Conservation (phyloP, 1,140 invertebrate species). For the Drosophila bocki region DNA sequence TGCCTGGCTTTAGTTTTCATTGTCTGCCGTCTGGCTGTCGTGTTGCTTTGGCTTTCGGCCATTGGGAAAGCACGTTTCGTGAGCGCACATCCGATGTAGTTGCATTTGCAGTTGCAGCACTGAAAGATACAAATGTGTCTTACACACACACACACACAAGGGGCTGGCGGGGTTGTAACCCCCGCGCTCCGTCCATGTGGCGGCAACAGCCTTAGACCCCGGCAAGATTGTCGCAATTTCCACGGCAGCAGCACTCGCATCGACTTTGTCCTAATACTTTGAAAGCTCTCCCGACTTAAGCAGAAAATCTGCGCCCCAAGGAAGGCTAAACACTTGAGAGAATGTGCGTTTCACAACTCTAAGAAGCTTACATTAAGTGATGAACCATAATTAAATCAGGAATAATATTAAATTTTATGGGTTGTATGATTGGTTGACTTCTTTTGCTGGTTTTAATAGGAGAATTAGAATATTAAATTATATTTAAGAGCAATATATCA, state of each 20-base stretch:
- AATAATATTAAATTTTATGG: neutral
- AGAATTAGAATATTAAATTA: too few species aligned
- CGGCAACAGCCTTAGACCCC: conserved; percentile 1
- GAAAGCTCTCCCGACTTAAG: conserved; percentile 32
- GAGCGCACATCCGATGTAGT: conserved; percentile 62
- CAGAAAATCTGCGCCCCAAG: conserved; percentile 1
- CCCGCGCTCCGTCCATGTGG: conserved; percentile 1
- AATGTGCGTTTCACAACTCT: neutral
- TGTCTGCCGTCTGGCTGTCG: conserved; percentile 55
- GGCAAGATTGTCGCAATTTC: conserved; percentile 55
- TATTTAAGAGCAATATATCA: neutral
- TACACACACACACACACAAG: conserved; percentile 8
- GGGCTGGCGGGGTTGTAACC: conserved; percentile 8
- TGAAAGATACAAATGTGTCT: conserved; percentile 55
- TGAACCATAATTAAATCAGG: neutral
- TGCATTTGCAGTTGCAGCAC: conserved; percentile 50
- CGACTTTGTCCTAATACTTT: conserved; percentile 58
- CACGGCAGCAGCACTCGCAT: conserved; percentile 52
- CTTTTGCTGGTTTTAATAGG: neutral
- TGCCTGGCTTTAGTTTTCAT: conserved; percentile 71
- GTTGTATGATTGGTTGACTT: neutral
- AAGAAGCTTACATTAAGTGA: neutral
- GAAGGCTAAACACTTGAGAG: conserved; percentile 6
- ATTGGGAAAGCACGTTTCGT: conserved; percentile 80
- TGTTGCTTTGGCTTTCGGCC: conserved; percentile 41